phyloP scores from a whole-genome alignment of 2,113 vertebrate genomes.

The Sinocyclocheilus rhinocerous region DNA sequence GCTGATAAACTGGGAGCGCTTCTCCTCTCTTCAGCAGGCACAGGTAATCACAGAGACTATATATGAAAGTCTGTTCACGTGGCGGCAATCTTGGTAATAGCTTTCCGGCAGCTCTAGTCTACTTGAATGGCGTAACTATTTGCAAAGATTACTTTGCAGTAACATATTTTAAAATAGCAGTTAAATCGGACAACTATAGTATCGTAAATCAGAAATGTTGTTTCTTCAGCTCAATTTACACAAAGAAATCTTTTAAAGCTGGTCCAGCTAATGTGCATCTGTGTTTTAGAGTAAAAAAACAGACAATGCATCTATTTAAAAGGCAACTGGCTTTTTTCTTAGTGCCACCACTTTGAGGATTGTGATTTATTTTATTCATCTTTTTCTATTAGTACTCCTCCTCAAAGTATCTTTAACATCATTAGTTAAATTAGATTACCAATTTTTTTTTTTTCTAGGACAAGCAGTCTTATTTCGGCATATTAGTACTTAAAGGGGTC shows the following conservation, averaged over 20 bases:
- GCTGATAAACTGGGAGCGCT: constrained; percentile 88
- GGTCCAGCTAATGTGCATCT: not conserved
- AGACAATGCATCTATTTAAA: not conserved
- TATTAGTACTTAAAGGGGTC: no score
- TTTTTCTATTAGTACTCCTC: not conserved
- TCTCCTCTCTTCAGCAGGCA: constrained; percentile 86
- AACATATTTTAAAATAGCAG: not conserved
- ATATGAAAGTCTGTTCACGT: not conserved
- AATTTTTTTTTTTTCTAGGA: no score
- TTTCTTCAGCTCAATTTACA: no score
- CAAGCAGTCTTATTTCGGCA: not conserved
- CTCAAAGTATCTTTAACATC: not conserved
- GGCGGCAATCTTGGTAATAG: not conserved
- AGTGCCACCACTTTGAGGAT: not conserved
- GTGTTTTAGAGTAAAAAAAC: not conserved
- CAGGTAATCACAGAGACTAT: constrained; percentile 75
- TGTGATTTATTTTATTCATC: not conserved
- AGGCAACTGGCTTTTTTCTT: not conserved
- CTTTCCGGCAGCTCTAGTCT: not conserved
- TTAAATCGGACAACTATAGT: no score
- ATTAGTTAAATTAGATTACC: not conserved
- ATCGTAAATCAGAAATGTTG: no score
- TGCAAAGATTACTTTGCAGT: not conserved
- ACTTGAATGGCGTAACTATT: not conserved
- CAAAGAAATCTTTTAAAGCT: not conserved